Base-by-base conservation (phyloP, 92 coral and sea anemone genomes). In the Chrysogorgia sp. region DNA sequence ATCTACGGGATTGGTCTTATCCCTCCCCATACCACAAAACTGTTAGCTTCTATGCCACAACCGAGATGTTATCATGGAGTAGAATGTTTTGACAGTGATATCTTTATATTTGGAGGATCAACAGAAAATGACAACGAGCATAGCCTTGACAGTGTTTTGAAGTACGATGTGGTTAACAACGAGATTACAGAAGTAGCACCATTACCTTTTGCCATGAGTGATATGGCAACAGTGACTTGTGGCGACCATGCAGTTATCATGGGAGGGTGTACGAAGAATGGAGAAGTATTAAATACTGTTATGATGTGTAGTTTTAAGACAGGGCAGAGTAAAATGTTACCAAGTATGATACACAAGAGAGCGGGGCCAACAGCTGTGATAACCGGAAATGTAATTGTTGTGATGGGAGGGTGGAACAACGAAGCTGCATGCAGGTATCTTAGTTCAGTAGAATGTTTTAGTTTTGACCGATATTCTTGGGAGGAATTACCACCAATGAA, bases 391-490 rank as follows among this genome's bases (percentile, higher is more conserved):
- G 71, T 74, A 26, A 77, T 92, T 62, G 71, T 86, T 33, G 92
- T 92, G 19, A 84, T 90, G 8, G 97, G 97, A 12, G 97, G 97
- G 1, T 92, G 97, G 29, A 87, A 92, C 37, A 88, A 79, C 43
- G 77, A 72, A 17, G 96, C 92, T 0, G 79, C n/a, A n/a, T n/a
- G n/a, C n/a, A n/a, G 80, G 8, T 92, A 92, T 81, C 80, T 92
- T 49, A 40, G 74, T n/a, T n/a, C n/a, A n/a, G n/a, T n/a, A n/a
- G n/a, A n/a, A n/a, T n/a, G n/a, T n/a, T n/a, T n/a, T n/a, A n/a
- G n/a, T n/a, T n/a, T n/a, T n/a, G n/a, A n/a, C n/a, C n/a, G n/a
- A n/a, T n/a, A n/a, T n/a, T n/a, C 25, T 23, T 52, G 59, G 59
- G 59, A 17, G 17, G 26, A 17, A 17, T 52, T 52, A 7, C 59